A percentile compares a stretch with the other conserved stretches of the same genome.
phyloP scores from a whole-genome alignment of 2,113 vertebrate species.

The Chauna torquata region DNA sequence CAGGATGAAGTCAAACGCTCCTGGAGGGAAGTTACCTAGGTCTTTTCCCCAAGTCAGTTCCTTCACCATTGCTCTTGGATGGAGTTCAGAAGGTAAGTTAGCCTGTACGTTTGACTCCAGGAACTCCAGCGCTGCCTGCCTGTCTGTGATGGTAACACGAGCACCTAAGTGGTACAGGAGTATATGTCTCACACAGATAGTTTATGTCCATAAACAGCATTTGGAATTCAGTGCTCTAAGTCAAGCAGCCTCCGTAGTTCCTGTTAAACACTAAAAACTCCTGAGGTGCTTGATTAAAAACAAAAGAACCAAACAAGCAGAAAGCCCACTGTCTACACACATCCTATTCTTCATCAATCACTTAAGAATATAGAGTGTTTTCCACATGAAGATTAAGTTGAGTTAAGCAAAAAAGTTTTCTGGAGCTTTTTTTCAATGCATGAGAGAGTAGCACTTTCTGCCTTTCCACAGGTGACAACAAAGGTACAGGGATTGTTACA shows the following conservation, averaged over 20 bases:
- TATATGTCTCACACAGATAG: neutral
- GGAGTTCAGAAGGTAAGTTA: constrained; percentile 82
- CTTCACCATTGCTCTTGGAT: constrained; percentile 76
- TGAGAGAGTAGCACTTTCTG: neutral
- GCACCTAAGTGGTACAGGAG: constrained; percentile 79
- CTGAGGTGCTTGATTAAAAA: neutral
- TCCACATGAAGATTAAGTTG: neutral
- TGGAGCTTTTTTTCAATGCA: neutral
- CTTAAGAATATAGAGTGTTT: neutral
- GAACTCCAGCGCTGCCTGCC: constrained; percentile 84
- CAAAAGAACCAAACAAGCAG: neutral
- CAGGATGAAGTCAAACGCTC: constrained; percentile 86
- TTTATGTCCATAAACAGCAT: neutral
- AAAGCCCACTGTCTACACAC: neutral
- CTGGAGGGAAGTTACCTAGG: constrained; percentile 78
- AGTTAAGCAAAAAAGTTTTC: neutral
- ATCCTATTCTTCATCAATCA: neutral
- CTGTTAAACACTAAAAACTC: neutral
- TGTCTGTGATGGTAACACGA: constrained; percentile 91
- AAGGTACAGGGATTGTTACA: neutral
- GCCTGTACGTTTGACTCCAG: constrained; percentile 85
- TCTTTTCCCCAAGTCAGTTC: constrained; percentile 91
- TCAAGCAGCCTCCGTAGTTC: neutral
- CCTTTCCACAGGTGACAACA: neutral
- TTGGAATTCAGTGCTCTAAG: neutral